These are phyloP conservation scores for Teinopalpus imperialis DNA, from an alignment of 2,888 invertebrate species.

Conservation along the genomic window DNA sequence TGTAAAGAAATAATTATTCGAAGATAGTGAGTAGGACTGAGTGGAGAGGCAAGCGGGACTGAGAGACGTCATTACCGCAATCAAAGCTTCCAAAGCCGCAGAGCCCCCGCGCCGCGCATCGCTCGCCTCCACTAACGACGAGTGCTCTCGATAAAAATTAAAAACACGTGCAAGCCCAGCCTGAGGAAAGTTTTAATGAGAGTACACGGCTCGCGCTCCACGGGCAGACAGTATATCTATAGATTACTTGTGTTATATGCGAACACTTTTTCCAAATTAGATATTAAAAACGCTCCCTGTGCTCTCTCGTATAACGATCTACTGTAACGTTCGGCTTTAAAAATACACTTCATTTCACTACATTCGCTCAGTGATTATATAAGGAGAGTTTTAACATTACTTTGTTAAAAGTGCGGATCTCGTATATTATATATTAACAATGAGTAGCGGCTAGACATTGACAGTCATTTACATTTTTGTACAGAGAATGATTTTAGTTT, in stretches of 20 bases:
- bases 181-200: slow-evolving; percentile 82
- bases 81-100: slow-evolving; percentile 73
- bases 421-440: too few relatives aligned
- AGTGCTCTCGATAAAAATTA: slow-evolving; percentile 82
- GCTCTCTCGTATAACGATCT: background rate
- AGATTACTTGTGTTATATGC: slow-evolving; percentile 28
- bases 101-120: slow-evolving; percentile 39
- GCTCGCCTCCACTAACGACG: slow-evolving; percentile 62
- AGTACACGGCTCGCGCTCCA: slow-evolving; percentile 64
- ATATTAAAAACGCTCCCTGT: slow-evolving; percentile 31
- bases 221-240: slow-evolving; percentile 44
- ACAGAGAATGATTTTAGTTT: too few relatives aligned
- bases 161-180: slow-evolving; percentile 80
- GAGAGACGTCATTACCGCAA: slow-evolving; percentile 80
- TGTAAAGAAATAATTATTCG: slow-evolving; percentile 67
- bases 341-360: too few relatives aligned
- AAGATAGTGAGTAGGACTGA: slow-evolving; percentile 67
- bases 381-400: too few relatives aligned
- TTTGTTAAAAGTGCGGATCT: too few relatives aligned
- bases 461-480: too few relatives aligned
- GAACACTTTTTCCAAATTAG: slow-evolving; percentile 31
- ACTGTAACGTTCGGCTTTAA: background rate
- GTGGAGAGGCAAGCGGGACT: slow-evolving; percentile 47
- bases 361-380: too few relatives aligned
- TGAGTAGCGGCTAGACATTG: too few relatives aligned